Base-by-base conservation (phyloP, 2,888 invertebrate species). In the Agrilus biguttatus region DNA sequence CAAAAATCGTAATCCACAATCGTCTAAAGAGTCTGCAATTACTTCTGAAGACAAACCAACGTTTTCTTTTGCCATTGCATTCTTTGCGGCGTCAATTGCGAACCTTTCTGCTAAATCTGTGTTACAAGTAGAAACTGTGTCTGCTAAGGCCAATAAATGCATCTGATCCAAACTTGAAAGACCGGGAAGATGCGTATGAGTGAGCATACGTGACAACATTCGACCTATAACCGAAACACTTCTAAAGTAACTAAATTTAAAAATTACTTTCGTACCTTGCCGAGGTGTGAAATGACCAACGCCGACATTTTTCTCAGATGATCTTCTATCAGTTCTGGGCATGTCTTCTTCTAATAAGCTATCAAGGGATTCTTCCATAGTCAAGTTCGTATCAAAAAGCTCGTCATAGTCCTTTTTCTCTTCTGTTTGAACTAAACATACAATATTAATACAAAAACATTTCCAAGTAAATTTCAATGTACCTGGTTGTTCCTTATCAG, bases 141-240 rank as follows among this genome's bases (percentile, higher is more conserved):
- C 98, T 10, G 97, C 97, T 46, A 99, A 66, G 1, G 98, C 98
- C n/a, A 99, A 68, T 47, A 99, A 73, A 67, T 99, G 98, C 97
- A 99, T 98, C 68, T 99, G 98, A 68, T 99, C 98, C 42, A 97
- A 74, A 51, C 93, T 93, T 4, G 91, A 92, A 34, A 96, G 69
- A 0, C 96, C 97, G 1, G 96, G 96, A 32, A 93, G 68, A 65
- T 92, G 92, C 0, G 89, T 90, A 65, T 97, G 96, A 0, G 97
- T 97, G 34, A 99, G 70, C 8, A 97, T 74, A 3, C 90, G 79
- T 0, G 92, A 92, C 8, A 96, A 66, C 10, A 89, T 73, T 45
- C 91, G 77, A 33, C 85, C 79, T 74, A 68, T 37, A 45, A 53
- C 39, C 41, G 36, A 40, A 45, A 19, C n/a, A 14, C 2, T 39